Evolutionary conservation across 2,797 vertebrate genomes (phyloP).

Genomic region (Synaphobranchus kaupii): DNA sequence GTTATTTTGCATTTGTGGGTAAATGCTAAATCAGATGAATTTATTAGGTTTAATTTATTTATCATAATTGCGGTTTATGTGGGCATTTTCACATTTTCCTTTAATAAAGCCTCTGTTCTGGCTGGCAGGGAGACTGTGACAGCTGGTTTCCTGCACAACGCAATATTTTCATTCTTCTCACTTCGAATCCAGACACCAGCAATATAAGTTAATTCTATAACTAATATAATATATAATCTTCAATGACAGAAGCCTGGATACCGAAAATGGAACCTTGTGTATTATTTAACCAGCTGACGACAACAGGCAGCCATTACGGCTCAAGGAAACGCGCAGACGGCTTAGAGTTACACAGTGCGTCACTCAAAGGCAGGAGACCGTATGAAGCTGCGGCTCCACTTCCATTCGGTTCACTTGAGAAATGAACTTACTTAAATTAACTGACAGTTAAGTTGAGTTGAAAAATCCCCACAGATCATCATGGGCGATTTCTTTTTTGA

Average conservation of each 20-base stretch:
- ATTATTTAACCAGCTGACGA: neutral
- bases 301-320: neutral
- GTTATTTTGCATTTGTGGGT: too few relatives aligned
- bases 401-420: neutral
- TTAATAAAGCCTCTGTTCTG: neutral
- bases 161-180: neutral
- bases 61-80: neutral
- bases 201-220: neutral
- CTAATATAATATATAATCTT: neutral
- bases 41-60: neutral
- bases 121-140: neutral
- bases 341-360: neutral
- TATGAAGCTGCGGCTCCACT: neutral
- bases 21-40: too few relatives aligned
- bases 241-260: neutral
- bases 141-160: neutral
- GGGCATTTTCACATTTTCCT: neutral
- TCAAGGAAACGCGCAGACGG: neutral
- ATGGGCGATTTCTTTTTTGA: too few relatives aligned
- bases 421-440: neutral
- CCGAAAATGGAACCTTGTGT: neutral
- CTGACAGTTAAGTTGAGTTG: neutral
- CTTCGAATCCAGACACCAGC: neutral
- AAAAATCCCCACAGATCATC: too few relatives aligned
- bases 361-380: neutral